These are phyloP conservation scores for Argyra leucocephala DNA, from an alignment of 2,888 invertebrate species.

Conservation along the genomic window DNA sequence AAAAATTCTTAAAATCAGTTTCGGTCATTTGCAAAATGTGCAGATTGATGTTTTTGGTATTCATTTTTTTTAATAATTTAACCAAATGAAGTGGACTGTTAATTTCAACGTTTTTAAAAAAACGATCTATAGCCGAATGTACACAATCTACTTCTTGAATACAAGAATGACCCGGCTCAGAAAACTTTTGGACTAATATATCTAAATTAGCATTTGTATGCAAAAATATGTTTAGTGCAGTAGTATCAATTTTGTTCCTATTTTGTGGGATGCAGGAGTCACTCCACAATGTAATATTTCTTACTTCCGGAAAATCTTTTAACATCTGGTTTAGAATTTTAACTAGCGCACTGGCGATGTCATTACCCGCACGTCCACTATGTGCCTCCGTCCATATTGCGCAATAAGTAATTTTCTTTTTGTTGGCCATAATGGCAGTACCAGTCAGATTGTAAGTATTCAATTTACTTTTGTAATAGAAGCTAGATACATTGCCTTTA, in stretches of 20 bases:
- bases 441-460: too few species aligned
- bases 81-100: too few species aligned
- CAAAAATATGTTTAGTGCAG: conserved; percentile 5
- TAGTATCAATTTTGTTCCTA: conserved; percentile 4
- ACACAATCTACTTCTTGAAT: conserved; percentile 11
- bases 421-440: too few species aligned
- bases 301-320: not conserved
- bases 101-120: conserved; percentile 19
- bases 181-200: conserved; percentile 3
- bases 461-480: too few species aligned
- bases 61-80: too few species aligned
- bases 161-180: not conserved
- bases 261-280: conserved; percentile 8
- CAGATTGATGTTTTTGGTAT: too few species aligned
- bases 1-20: too few species aligned
- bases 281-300: not conserved
- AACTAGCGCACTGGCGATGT: not conserved
- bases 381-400: conserved; percentile 8
- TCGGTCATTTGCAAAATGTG: too few species aligned
- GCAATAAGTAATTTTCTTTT: too few species aligned
- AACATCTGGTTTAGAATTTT: not conserved
- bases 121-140: conserved; percentile 15
- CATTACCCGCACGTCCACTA: not conserved
- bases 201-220: not conserved
- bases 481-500: too few species aligned